Evolutionary conservation across 2,797 vertebrate genomes (phyloP), one percentile per base, ranked within the genome.

Genomic region (Crocidura indochinensis): DNA sequence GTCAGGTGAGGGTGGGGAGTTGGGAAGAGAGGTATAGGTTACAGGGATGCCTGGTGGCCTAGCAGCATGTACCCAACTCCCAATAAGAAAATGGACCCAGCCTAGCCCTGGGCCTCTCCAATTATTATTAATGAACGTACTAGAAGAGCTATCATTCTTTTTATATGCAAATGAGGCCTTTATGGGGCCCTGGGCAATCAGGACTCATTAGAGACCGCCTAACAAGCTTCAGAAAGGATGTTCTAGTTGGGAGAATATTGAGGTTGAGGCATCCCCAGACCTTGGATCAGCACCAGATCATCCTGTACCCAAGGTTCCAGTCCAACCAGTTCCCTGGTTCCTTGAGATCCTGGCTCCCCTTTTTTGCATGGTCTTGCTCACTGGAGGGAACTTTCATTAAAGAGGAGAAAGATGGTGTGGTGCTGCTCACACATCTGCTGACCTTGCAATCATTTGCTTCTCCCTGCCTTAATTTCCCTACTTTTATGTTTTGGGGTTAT

Each of bases 71-170:
- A 38, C 38, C 38, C 38, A 38, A 38, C 38, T 38, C 38, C 38
- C 38, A 38, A 38, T 38, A 38, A 5, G 38, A 38, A 38, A 38
- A 38, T 38, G 38, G 38, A 38, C 38, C 38, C 38, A 38, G 38
- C 38, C 38, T 38, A 38, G 38, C 38, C 38, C 38, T 38, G 38
- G 38, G 38, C 97, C 98, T 98, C 98, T 98, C 98, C 98, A 99
- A 98, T 99, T 99, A 99, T 99, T 98, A 99, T 98, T 99, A 99
- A 99, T 99, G 98, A 99, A 98, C 98, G 99, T 98, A 98, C 96
- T 97, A 94, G 95, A 96, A 98, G 97, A 97, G 96, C 98, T 97
- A 97, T 95, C 97, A 98, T 97, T 97, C 97, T 97, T 98, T 98
- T 98, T 97, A 97, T 98, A 98, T 98, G 98, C 98, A 98, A 98